Evolutionary conservation across 2,113 vertebrate genomes (phyloP), one percentile per base, ranked within the genome.

Genomic region (Poecile atricapillus): DNA sequence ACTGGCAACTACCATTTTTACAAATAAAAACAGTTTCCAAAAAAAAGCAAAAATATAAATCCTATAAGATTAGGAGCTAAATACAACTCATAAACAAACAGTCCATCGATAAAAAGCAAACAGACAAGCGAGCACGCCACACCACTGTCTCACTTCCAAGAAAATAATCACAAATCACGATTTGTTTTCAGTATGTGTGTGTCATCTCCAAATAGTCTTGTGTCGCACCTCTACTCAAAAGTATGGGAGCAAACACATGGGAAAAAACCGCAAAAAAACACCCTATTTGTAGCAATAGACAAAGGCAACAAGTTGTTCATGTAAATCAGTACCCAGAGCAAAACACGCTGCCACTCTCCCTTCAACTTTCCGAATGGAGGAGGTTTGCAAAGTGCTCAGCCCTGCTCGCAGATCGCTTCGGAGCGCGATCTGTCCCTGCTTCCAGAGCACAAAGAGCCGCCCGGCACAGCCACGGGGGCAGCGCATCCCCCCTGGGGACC

Each of bases 281-380:
- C 9, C 9, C 46, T 37, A 15, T 62, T 49, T 73, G 58, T 52
- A 84, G 83, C 69, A 78, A 78, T 55, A 90, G 60, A 78, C 50
- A 75, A 94, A 74, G 81, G 89, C 93, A 93, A 74, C 73, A 87
- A 93, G 74, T 77, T 71, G 76, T 44, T 55, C 63, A 65, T 60
- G 55, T 64, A 85, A 86, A 96, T 77, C 77, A 89, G 80, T 33
- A 84, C 68, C 80, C 65, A 47, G 65, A 41, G 44, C 76, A 67
- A 70, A 86, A 62, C 41, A 50, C 15, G 7, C 80, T 58, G 60
- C 43, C 22, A 4, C 56, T 46, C 75, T 77, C 60, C 47, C 44
- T 69, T 46, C 91, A 52, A 68, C 76, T 91, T 71, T 79, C 78
- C 68, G 20, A 73, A 77, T 58, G 85, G 62, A 20, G 76, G 55